Base-by-base conservation (phyloP, 2,888 invertebrate species). In the Magallana nippona region DNA sequence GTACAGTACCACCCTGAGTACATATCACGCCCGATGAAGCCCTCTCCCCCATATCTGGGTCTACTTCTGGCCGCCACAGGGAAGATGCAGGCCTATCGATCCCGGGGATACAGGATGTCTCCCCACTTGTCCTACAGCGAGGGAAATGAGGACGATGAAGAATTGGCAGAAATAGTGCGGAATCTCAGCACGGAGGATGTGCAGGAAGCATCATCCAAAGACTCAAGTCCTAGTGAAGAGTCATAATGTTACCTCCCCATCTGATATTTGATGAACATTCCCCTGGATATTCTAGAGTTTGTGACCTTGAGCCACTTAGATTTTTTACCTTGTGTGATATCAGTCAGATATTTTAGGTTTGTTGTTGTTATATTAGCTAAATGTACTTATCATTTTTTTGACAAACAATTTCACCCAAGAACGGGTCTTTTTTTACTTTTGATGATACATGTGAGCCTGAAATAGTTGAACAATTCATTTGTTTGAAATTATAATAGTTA, bases 1-100 rank as follows among this genome's bases (percentile, higher is more conserved):
- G 98, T 98, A 1, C 99, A 99, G 95, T 99, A 97, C 95, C 99
- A 99, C 95, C 99, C 99, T 0, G 99, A 99, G 94, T 99, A 99
- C 94, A 95, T 98, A 86, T 98, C 98, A 0, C 95, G 98, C 1
- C 94, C 94, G 1, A 89, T 94, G 90, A 93, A 93, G 80, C 98
- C 99, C 0, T 98, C 98, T 32, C 98, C 99, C 2, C 98, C 98
- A 10, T 99, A 99, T 94, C 95, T 99, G 88, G 99, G 99, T 87
- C 95, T 99, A 2, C 96, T 99, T 90, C 95, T 99, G 87, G 98
- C 99, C 10, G 96, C 98, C 0, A 96, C 96, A 83, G 97, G 97
- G 5, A 97, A 97, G 94, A 95, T 99, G 57, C 95, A 96, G 95
- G 95, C 89, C 15, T 94, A 91, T 88, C 89, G 93, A 17, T 89